Base-by-base conservation (phyloP, 1,140 invertebrate species). In the Archegozetes longisetosus region DNA sequence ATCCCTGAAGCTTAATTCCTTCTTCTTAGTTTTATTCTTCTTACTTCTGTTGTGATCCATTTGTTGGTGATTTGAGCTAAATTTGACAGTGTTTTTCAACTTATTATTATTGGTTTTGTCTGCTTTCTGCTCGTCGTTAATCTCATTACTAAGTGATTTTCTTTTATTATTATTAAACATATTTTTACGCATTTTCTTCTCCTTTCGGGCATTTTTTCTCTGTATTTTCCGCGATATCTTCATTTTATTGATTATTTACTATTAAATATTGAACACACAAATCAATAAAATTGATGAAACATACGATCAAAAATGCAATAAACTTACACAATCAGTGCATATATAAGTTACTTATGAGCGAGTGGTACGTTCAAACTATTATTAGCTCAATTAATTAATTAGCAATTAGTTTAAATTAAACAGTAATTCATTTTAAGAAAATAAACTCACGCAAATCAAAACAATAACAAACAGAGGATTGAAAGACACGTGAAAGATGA, bases 171-270 rank as follows among this genome's bases (percentile, higher is more conserved):
- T 27, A 60, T 32, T 46, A 26, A 23, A 24, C 9, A 54, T 53
- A 25, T 55, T 32, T 58, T 26, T 6, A 2, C 25, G n/a, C n/a
- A 58, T 12, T 47, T 60, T 60, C 27, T 60, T 60, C 24, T 60
- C 58, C 24, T 27, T n/a, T 60, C 58, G 12, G 25, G 56, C 24
- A 22, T 61, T 24, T 55, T 60, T 60, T 14, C 58, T 53, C 25
- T 60, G 26, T 26, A 46, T 24, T 56, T 24, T 60, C 9, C 58
- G 26, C 9, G 53, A 55, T n/a, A 55, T 29, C 17, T 6, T 22
- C 24, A 29, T 55, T 23, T n/a, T 55, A 9, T 23, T 47, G 46
- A 47, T 47, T 14, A 14, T 47, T 47, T n/a, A n/a, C n/a, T n/a
- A n/a, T n/a, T n/a, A n/a, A n/a, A n/a, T n/a, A n/a, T n/a, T n/a